A percentile compares a stretch with the other conserved stretches of the same genome.
Evolutionary conservation across 92 coral and sea anemone species (phyloP).

Genomic region (Ricordea florida): DNA sequence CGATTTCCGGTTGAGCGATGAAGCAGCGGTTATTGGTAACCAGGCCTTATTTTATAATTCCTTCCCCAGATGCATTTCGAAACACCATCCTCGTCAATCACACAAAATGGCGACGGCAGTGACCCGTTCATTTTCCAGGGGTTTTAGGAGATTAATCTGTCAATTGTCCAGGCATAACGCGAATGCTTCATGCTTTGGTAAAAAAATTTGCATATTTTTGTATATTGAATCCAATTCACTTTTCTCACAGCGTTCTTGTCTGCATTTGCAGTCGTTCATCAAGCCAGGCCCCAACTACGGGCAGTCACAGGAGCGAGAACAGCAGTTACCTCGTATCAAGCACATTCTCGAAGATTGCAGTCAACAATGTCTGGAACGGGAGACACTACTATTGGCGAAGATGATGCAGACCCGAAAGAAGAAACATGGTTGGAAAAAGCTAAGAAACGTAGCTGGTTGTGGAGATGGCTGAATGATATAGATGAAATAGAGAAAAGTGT

Average conservation of each 20-base stretch:
- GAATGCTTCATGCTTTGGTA: neutral
- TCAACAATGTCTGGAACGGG: slow-evolving; percentile 48
- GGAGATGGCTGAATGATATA: slow-evolving; percentile 82
- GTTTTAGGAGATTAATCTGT: slow-evolving; percentile 53
- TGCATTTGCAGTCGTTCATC: neutral
- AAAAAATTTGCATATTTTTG: neutral
- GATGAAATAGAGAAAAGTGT: slow-evolving; percentile 81
- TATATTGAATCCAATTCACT: neutral
- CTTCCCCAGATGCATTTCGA: slow-evolving; percentile 7
- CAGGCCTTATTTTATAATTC: slow-evolving; percentile 23
- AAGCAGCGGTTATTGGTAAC: neutral
- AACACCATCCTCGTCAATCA: slow-evolving; percentile 11
- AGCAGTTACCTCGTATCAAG: slow-evolving; percentile 36
- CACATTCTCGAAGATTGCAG: slow-evolving; percentile 73
- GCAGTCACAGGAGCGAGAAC: neutral
- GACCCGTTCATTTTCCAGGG: slow-evolving; percentile 34
- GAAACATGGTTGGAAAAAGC: slow-evolving; percentile 80
- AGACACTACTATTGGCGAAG: slow-evolving; percentile 25
- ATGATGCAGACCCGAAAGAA: slow-evolving; percentile 54
- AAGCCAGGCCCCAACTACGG: neutral
- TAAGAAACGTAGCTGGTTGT: slow-evolving; percentile 80
- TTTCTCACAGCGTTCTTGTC: neutral
- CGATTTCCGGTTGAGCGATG: neutral
- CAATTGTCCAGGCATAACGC: slow-evolving; percentile 33
- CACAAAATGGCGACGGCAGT: slow-evolving; percentile 83